Base-by-base conservation (phyloP, 1,140 invertebrate species). In the Heterodera carotae region DNA sequence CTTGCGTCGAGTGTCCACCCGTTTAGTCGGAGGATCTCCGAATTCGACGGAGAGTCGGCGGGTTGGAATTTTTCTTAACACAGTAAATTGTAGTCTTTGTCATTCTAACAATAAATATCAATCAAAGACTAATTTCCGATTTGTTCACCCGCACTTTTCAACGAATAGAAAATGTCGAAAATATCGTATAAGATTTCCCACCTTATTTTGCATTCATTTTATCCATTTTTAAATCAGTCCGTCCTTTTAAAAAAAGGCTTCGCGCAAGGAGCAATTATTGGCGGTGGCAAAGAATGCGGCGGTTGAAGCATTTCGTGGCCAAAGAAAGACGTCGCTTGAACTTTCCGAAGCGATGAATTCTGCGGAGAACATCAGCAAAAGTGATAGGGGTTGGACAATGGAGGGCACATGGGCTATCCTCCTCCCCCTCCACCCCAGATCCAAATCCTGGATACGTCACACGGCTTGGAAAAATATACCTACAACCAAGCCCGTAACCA, bases 291-390 rank as follows among this genome's bases (percentile, higher is more conserved):
- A 78, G 48, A 78, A 56, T 68, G 75, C 29, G 31, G 77, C 77
- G 5, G 64, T 3, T 5, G 77, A 75, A 39, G 75, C 43, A 60
- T 36, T 78, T 8, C 75, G 76, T 33, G 74, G 77, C 18, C 33
- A 18, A 53, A 25, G 77, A 43, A 78, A 78, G 56, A 59, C 77
- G n/a, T 78, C 77, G 39, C 76, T 78, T 25, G 77, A 78, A 29
- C 39, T 78, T 15, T 79, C 76, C 0, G 60, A 78, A 25, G 75
- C 76, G n/a, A 29, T 78, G 15, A 78, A 67, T 78, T 56, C 62
- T 18, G 70, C 59, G 66, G 74, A 69, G n/a, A 66, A 76, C 33
- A 48, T 7, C 33, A 36, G 10, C 6, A 69, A 72, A 70, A 5
- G 29, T 12, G 31, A 31, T 36, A 25, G 73, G 5, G n/a, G 29